Base-by-base conservation (phyloP, 2,888 invertebrate species). In the Stenodera caucasica region DNA sequence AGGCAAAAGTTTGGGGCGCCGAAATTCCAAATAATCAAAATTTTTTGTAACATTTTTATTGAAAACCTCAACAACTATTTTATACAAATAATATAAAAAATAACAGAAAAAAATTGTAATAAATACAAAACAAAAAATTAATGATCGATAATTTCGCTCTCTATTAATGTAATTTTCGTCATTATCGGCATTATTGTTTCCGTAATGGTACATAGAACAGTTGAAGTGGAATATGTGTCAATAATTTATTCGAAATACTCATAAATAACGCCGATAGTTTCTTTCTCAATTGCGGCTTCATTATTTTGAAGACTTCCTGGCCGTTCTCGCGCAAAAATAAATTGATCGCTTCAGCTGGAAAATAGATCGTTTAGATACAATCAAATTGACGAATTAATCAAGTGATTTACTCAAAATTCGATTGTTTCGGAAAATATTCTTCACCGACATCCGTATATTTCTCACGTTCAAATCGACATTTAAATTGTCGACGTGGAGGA, bases 241-340 rank as follows among this genome's bases (percentile, higher is more conserved):
- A 77, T 60, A 90, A 77, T 72, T 88, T 85, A 78, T 90, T 90
- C 35, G 87, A 84, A 69, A 90, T 85, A 60, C 82, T 83, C 64
- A 84, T 83, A 75, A 89, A 89, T 49, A 88, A 83, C 14, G 76
- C 77, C 1, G 88, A 85, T 57, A 90, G 77, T 76, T 89, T 88
- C 71, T 82, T 84, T 68, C 86, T 85, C 62, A 90, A 77, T 71
- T 89, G 89, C 0, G 87, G 85, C 72, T 85, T 84, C 89, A 90
- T 90, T 5, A 84, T 84, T 72, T 87, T 86, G 60, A 89, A 78
- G 1, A 90, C 88, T 77, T 89, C 85, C 61, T 85, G 84, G 0
- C 88, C 88, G 72, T 89, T 89, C 72, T 89, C 88, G 53, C 86
- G 82, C 32, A 90, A 82, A 73, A 90, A 90, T 52, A 89, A 80